Evolutionary conservation across 2,113 vertebrate species (phyloP), one percentile per base, ranked within the genome.

Genomic region (Anas platyrhynchos): DNA sequence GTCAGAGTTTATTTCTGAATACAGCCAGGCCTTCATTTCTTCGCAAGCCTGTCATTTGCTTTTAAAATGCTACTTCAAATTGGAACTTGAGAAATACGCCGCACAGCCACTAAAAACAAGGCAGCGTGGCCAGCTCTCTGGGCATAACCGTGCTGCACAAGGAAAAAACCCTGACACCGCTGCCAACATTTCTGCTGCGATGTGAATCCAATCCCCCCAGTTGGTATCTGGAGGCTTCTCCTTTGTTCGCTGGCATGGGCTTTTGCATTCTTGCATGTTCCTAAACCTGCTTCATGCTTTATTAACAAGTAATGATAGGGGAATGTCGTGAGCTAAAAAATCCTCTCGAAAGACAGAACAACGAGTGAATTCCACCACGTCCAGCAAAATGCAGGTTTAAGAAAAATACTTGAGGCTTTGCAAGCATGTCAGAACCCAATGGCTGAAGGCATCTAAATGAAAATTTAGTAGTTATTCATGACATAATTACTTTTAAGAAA

Each of bases 21-120:
- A 87, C 65, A 91, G 86, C 13, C 44, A 96, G 83, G 36, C 59
- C 52, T 93, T 93, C 50, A 76, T 76, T 95, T 94, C 79, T 95
- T 86, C 69, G 62, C 43, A 94, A 90, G 52, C 43, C 76, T 88
- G 58, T 88, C 11, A 93, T 97, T 86, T 96, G 23, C 69, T 83
- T 93, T 80, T 74, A 86, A 91, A 94, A 92, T 25, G 17, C 44
- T 36, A 58, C 55, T 67, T 84, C 74, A 63, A 88, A 75, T 82
- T 69, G 93, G 82, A 65, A 91, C 61, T 82, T 91, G 41, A 83
- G 75, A 2, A 2, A 14, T 75, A 78, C 68, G 85, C 79, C 76
- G 71, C 48, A 82, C 50, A 93, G 91, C 94, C 93, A 88, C 93
- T 86, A 88, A 95, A 92, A 92, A 61, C 93, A 97, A 93, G 88